These are phyloP conservation scores for Drepana falcataria DNA, from an alignment of 2,888 invertebrate species.

Conservation along the genomic window DNA sequence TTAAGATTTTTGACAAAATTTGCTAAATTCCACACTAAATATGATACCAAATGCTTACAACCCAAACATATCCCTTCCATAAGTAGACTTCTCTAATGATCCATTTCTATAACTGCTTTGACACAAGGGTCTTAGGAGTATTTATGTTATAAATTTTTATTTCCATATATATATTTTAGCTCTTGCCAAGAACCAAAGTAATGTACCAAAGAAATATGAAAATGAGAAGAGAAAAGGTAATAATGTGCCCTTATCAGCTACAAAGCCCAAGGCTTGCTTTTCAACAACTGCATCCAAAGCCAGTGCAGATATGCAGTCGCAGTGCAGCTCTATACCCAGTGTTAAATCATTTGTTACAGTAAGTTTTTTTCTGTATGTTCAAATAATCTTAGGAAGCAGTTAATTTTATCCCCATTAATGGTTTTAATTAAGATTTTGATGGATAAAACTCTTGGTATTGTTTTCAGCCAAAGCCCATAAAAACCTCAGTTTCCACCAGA, in stretches of 20 bases:
- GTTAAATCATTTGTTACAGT: constrained; percentile 62
- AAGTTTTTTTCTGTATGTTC: constrained; percentile 20
- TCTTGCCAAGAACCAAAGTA: constrained; percentile 31
- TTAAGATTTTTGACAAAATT: no score
- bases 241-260: constrained; percentile 17
- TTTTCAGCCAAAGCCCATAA: constrained; percentile 58
- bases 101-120: no score
- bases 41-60: no score
- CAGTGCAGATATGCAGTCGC: constrained; percentile 47
- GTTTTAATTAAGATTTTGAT: no score
- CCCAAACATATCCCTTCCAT: no score
- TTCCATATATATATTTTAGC: constrained; percentile 21
- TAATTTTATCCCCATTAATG: background rate
- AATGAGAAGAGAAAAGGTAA: constrained; percentile 26
- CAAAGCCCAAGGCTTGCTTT: constrained; percentile 21
- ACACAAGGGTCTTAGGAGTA: no score
- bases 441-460: background rate
- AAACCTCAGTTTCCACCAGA: constrained; percentile 27
- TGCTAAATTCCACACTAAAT: no score
- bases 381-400: no score
- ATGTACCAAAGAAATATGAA: constrained; percentile 34
- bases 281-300: constrained; percentile 25
- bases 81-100: no score
- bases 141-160: background rate
- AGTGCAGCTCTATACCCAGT: constrained; percentile 55